Evolutionary conservation across 2,888 invertebrate species (phyloP), one percentile per base, ranked within the genome.

Genomic region (Xanthorhoe spadicearia): DNA sequence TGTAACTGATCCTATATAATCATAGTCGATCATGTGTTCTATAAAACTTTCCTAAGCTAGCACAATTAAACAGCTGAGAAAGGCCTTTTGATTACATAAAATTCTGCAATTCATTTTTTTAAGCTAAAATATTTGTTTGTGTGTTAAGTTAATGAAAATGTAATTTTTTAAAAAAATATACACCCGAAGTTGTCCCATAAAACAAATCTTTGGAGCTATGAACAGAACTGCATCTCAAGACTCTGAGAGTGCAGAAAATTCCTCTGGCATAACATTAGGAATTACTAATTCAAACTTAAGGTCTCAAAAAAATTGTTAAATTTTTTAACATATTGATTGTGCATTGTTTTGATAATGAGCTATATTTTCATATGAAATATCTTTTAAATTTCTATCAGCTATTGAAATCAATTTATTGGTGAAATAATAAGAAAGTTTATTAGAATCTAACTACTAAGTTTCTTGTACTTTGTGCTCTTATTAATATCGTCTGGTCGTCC

Each of bases 381-480:
- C 0, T 32, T 32, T 5, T 32, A 32, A 2, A 7, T 32, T 32
- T 32, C 8, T 7, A 32, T 32, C 7, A 32, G 3, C 38, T n/a
- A 38, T 38, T 50, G 51, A 38, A 51, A 15, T 43, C 10, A 28
- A 48, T 10, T 51, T 19, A 4, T 60, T 28, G 54, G 15, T 50
- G 38, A 51, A 52, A 28, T 61, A 52, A n/a, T 46, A 46, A 6
- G 5, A 6, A 51, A 55, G 23, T 62, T 57, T 7, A 55, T 46
- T 56, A 51, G 17, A 51, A 19, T 53, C 61, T 53, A 68, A 46
- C 15, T 17, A 50, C 61, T 68, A 61, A 9, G 28, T 62, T 65
- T 56, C 59, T 62, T 65, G 65, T 65, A 62, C 65, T 65, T 62
- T 65, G 65, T 68, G 67, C 67, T 68, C 57, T 49, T 59, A 59